These are phyloP conservation scores for Erebia aethiops DNA, from an alignment of 2,888 invertebrate species.

Conservation along the genomic window DNA sequence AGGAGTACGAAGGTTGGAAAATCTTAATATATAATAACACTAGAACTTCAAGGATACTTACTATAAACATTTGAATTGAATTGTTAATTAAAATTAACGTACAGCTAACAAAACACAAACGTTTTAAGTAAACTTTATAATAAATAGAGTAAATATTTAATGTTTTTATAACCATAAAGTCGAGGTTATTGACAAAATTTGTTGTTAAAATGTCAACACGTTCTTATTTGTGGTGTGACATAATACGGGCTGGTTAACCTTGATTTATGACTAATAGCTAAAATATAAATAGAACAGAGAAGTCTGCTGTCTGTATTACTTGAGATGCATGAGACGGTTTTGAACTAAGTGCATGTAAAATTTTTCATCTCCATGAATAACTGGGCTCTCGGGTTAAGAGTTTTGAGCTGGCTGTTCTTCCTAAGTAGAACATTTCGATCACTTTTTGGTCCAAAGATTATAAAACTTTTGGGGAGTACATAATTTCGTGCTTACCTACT, in stretches of 20 bases:
- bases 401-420: no score
- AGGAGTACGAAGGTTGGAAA: background rate
- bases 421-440: no score
- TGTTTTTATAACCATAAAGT: constrained; percentile 8
- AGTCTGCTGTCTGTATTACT: background rate
- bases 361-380: no score
- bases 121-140: background rate
- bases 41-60: background rate
- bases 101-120: background rate
- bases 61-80: no score
- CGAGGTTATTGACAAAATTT: constrained; percentile 17
- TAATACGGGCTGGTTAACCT: constrained; percentile 2
- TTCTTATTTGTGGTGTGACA: constrained; percentile 9
- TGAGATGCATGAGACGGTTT: background rate
- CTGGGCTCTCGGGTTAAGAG: no score
- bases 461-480: no score
- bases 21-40: background rate
- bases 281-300: background rate
- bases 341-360: background rate
- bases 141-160: constrained; percentile 9
- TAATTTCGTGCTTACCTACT: no score
- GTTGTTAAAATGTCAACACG: constrained; percentile 15
- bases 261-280: background rate
- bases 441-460: no score
- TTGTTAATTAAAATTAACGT: constrained; percentile 22